Percentiles rank a stretch among this genome's conserved stretches.
phyloP scores from a whole-genome alignment of 2,113 vertebrate genomes.

The Anser brachyrhynchus region DNA sequence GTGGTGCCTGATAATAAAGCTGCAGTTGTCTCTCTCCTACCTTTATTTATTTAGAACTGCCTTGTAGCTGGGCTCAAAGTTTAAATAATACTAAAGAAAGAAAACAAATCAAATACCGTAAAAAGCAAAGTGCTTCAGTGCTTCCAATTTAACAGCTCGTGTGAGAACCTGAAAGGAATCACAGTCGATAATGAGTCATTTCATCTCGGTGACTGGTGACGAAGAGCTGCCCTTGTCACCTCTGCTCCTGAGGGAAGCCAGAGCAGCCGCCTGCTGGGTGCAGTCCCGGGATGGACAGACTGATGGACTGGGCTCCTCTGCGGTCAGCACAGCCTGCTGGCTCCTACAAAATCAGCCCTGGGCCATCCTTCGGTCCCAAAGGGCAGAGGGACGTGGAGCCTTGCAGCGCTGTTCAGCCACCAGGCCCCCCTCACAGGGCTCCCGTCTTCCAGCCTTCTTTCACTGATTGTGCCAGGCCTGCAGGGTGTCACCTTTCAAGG shows the following conservation, averaged over 20 bases:
- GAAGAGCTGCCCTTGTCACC: background rate
- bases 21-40: background rate
- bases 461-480: background rate
- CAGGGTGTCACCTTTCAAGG: background rate
- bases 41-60: background rate
- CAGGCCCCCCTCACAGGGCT: background rate
- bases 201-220: background rate
- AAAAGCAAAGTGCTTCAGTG: slow-evolving; percentile 5
- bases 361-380: background rate
- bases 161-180: slow-evolving; percentile 3
- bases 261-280: background rate
- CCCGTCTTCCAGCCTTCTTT: background rate
- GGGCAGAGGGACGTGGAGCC: background rate
- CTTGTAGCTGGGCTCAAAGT: background rate
- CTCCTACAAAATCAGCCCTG: background rate
- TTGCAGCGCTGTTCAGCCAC: background rate
- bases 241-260: background rate
- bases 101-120: background rate
- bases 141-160: background rate
- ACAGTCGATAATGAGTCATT: background rate
- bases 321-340: background rate
- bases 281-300: background rate
- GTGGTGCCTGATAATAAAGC: background rate
- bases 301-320: background rate
- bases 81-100: background rate